Percentiles rank a stretch among this genome's conserved stretches.
Evolutionary conservation across 2,797 vertebrate species (phyloP).

Genomic region (Chaunax sp.): DNA sequence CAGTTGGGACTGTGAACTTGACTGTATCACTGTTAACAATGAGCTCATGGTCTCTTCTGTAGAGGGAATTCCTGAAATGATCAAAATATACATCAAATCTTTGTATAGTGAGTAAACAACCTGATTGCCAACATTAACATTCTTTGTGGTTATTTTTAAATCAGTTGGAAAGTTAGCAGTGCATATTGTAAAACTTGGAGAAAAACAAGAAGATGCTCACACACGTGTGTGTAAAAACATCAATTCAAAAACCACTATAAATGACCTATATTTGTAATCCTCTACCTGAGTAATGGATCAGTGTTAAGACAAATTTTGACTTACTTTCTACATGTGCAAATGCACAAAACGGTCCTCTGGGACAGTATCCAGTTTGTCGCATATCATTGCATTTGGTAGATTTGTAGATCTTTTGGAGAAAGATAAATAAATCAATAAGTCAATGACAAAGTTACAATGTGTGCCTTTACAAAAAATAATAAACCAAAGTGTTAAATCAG

Average conservation of each 20-base stretch:
- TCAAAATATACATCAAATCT: conserved; percentile 3
- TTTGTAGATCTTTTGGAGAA: conserved; percentile 90
- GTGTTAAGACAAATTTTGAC: conserved; percentile 43
- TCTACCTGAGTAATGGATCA: background rate
- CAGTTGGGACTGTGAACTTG: conserved; percentile 83
- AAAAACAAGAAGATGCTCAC: too few relatives aligned
- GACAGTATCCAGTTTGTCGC: conserved; percentile 93
- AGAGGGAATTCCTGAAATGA: conserved; percentile 84
- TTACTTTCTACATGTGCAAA: conserved; percentile 95
- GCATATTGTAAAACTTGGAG: too few relatives aligned
- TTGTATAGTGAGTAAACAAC: background rate
- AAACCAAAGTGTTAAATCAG: background rate
- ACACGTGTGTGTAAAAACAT: too few relatives aligned
- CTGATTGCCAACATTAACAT: background rate
- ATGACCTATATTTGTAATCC: background rate
- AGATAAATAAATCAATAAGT: conserved; percentile 12
- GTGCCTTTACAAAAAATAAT: too few relatives aligned
- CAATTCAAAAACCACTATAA: background rate
- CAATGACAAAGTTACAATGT: too few relatives aligned
- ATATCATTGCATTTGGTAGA: conserved; percentile 97
- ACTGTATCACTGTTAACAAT: conserved; percentile 85
- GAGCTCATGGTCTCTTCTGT: conserved; percentile 87
- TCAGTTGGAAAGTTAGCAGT: too few relatives aligned
- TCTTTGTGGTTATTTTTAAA: too few relatives aligned
- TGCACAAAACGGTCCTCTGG: conserved; percentile 93